Base-by-base conservation (phyloP, 2,888 invertebrate species). In the Lottia gigantea region DNA sequence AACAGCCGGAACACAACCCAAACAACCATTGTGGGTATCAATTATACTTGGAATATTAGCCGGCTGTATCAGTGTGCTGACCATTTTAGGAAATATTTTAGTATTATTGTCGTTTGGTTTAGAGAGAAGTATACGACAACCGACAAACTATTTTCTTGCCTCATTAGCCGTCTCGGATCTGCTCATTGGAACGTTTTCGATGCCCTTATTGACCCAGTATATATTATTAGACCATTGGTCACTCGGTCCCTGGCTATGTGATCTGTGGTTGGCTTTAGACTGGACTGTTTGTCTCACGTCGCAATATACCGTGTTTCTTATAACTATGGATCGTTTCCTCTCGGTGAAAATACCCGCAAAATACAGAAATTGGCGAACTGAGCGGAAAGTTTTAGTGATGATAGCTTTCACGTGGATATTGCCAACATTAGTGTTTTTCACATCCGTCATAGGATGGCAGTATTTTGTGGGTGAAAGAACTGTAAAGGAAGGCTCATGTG, bases 91-190 rank as follows among this genome's bases (percentile, higher is more conserved):
- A 69, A 99, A 99, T 88, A 95, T 98, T 69, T 92, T 99, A 76
- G 98, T 98, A 70, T 92, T 98, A 69, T 90, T 97, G 80, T 96
- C 97, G 64, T 98, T 98, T 89, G 93, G 97, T 75, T 95, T 98
- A 62, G 98, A 97, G 89, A 91, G 97, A 73, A 94, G 94, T 78
- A 91, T 92, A 76, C 90, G 99, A 70, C 98, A 98, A 87, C 98
- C 99, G 45, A 97, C 97, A 89, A 99, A 99, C 91, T 99, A 98
- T 91, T 99, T 98, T 91, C 98, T 99, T 78, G 98, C 98, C 12
- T 98, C 98, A 0, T 91, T 99, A 76, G 99, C 99, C 64, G 95
- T 97, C 71, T 97, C 97, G 12, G 98, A 98, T 89, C 93, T 98
- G 91, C 91, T 98, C 74, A 99, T 99, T 89, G 99, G 99, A 84